Percentiles rank a stretch among this genome's conserved stretches.
phyloP scores from a whole-genome alignment of 1,140 invertebrate genomes.

The Heliothis virescens region DNA sequence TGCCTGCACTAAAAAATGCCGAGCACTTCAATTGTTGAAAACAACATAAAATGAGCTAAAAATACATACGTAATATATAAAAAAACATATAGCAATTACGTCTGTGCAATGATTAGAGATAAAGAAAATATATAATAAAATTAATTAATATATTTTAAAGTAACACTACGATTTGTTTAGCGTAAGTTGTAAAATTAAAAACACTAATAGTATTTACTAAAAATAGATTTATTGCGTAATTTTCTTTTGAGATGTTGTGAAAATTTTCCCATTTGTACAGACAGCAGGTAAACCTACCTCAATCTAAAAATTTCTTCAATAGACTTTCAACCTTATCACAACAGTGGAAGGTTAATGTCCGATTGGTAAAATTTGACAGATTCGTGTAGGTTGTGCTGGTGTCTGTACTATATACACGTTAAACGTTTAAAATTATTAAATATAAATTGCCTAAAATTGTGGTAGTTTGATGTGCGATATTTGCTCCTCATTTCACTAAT shows the following conservation, averaged over 20 bases:
- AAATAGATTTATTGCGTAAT: conserved; percentile 19
- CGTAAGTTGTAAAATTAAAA: conserved; percentile 1
- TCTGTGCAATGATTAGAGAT: conserved; percentile 28
- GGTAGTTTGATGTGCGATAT: background rate
- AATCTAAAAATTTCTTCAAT: too few species aligned
- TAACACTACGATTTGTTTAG: conserved; percentile 7
- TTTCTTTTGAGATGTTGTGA: conserved; percentile 12
- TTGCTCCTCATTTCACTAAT: background rate
- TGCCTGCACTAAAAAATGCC: too few species aligned
- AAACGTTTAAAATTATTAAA: conserved; percentile 7
- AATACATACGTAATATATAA: conserved; percentile 6
- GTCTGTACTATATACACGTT: conserved; percentile 29
- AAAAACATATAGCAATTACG: conserved; percentile 18
- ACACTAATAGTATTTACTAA: conserved; percentile 25
- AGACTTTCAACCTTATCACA: too few species aligned
- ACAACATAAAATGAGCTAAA: conserved; percentile 17
- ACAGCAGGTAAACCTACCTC: too few species aligned
- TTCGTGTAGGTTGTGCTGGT: too few species aligned
- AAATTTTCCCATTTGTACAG: conserved; percentile 7
- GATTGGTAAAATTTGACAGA: too few species aligned
- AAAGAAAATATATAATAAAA: background rate
- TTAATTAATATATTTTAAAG: background rate
- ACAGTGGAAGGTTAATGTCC: too few species aligned
- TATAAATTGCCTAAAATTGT: conserved; percentile 4
- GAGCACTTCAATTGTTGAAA: background rate